Percentiles rank a stretch among this genome's conserved stretches.
These are phyloP conservation scores for Poecilia wingei DNA, from an alignment of 2,797 vertebrate species.

Conservation along the genomic window DNA sequence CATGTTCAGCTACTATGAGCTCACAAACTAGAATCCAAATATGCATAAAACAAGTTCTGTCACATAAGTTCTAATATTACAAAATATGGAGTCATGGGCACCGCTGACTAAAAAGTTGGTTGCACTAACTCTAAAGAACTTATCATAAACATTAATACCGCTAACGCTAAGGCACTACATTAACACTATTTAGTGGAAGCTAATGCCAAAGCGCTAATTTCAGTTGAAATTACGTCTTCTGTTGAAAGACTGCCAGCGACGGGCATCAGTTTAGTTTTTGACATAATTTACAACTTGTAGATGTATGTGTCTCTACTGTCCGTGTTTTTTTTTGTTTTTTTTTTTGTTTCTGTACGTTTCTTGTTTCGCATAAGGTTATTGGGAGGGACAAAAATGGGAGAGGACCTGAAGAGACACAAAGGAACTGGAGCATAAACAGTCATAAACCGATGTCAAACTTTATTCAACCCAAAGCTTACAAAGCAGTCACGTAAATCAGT, in stretches of 20 bases:
- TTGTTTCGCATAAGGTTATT: not conserved
- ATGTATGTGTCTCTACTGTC: not conserved
- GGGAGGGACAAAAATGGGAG: not conserved
- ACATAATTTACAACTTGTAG: too few relatives aligned
- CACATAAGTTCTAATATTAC: not conserved
- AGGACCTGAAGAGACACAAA: too few relatives aligned
- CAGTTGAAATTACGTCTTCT: not conserved
- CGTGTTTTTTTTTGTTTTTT: too few relatives aligned
- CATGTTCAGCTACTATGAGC: conserved; percentile 39
- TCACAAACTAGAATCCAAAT: conserved; percentile 10
- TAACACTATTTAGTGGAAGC: too few relatives aligned
- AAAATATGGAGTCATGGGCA: not conserved
- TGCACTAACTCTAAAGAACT: not conserved
- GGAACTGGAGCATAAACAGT: too few relatives aligned
- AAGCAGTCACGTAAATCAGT: not conserved
- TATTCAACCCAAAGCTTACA: not conserved
- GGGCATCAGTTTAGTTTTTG: too few relatives aligned
- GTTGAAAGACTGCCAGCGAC: too few relatives aligned
- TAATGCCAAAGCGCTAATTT: not conserved
- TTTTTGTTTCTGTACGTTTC: too few relatives aligned
- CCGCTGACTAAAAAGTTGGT: not conserved
- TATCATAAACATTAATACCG: not conserved
- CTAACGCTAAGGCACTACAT: not conserved
- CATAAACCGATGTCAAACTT: not conserved
- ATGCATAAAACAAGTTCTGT: not conserved